Conservation (phyloP, 2,797 vertebrate species). For the Alauda arvensis region DNA sequence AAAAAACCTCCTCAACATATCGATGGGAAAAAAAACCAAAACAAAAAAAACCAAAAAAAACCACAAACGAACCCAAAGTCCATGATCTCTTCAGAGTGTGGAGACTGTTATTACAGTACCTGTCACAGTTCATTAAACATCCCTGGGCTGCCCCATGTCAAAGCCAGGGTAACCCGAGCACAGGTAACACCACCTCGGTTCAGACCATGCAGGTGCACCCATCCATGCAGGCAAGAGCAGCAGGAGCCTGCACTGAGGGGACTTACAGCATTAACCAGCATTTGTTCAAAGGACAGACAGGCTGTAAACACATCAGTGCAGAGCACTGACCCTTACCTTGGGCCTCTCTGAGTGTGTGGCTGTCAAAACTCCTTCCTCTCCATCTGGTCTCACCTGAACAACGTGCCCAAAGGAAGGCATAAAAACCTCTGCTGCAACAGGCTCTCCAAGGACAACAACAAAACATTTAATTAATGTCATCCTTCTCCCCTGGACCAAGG, state of each 20-base stretch:
- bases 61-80: background rate
- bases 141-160: background rate
- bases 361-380: background rate
- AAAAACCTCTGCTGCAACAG: background rate
- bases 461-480: background rate
- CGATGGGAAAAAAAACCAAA: too few relatives aligned
- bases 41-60: too few relatives aligned
- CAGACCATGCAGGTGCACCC: background rate
- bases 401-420: background rate
- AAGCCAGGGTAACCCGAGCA: fast-evolving
- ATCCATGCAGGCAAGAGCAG: background rate
- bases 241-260: background rate
- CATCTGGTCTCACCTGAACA: background rate
- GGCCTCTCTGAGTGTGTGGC: background rate
- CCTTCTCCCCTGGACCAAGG: background rate
- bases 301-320: background rate
- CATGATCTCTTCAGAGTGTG: background rate
- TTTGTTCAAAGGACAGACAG: background rate
- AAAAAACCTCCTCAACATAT: background rate
- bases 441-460: background rate
- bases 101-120: background rate
- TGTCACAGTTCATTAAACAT: background rate
- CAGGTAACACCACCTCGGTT: fast-evolving
- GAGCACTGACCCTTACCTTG: background rate
- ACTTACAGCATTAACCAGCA: background rate